Percentiles rank a stretch among this genome's conserved stretches.
Evolutionary conservation across 1,140 invertebrate genomes (phyloP).

Genomic region (Meloidogyne exigua): DNA sequence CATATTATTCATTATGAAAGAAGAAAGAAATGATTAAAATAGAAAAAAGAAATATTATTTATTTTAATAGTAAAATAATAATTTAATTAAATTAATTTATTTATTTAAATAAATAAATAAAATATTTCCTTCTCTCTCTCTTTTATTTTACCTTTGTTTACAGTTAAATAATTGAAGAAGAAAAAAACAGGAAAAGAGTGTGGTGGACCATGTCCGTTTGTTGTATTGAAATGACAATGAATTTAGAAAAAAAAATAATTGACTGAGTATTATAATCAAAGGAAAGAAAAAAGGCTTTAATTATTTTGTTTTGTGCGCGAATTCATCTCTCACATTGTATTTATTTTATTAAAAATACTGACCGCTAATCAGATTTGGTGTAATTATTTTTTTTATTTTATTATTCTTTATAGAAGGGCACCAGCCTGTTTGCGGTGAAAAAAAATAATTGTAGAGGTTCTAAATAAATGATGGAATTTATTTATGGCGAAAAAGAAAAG

Average conservation of each 20-base stretch:
- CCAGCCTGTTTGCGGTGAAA: not conserved
- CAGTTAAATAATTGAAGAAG: too few relatives aligned
- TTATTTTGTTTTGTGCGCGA: not conserved
- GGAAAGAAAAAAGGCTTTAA: not conserved
- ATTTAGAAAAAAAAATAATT: not conserved
- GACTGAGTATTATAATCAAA: not conserved
- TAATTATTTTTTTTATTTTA: not conserved
- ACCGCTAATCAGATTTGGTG: not conserved
- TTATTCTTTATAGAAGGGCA: not conserved
- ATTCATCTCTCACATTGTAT: not conserved
- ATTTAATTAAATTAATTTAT: too few relatives aligned
- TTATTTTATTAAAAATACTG: not conserved
- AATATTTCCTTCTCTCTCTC: too few relatives aligned
- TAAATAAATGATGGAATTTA: conserved; percentile 5
- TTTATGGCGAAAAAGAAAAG: not conserved
- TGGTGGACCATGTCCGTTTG: too few relatives aligned
- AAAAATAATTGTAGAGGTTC: not conserved
- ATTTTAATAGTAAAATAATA: too few relatives aligned
- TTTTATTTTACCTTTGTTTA: too few relatives aligned
- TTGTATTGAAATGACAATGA: too few relatives aligned
- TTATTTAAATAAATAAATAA: too few relatives aligned
- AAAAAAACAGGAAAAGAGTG: too few relatives aligned
- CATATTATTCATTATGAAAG: not conserved
- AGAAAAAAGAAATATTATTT: too few relatives aligned
- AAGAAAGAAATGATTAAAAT: not conserved